Conservation (phyloP, 1,140 invertebrate species). For the Diorhabda sublineata region DNA sequence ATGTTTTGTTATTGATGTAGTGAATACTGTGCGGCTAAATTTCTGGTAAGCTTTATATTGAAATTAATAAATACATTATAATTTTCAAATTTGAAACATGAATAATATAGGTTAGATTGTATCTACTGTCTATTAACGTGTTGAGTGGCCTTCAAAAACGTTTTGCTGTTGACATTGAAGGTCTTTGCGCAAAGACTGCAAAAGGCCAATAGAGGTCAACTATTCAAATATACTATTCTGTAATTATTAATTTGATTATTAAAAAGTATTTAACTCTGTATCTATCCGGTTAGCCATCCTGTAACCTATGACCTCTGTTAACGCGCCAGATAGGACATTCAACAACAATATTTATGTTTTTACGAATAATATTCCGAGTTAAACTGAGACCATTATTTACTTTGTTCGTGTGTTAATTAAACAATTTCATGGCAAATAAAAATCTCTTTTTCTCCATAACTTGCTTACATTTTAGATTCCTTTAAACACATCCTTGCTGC, state of each 20-base stretch:
- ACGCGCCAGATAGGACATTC: slow-evolving; percentile 26
- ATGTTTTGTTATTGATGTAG: slow-evolving; percentile 42
- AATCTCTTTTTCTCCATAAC: background rate
- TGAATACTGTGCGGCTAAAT: slow-evolving; percentile 35
- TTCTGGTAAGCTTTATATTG: slow-evolving; percentile 37
- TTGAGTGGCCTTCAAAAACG: slow-evolving; percentile 45
- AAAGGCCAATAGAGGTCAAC: slow-evolving; percentile 46
- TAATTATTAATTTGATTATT: slow-evolving; percentile 14
- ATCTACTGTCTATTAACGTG: slow-evolving; percentile 36
- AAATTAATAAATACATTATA: slow-evolving; percentile 15
- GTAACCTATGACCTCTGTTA: slow-evolving; percentile 36
- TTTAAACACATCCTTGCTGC: slow-evolving; percentile 9
- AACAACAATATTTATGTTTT: slow-evolving; percentile 18
- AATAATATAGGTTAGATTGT: slow-evolving; percentile 10
- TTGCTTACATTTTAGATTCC: background rate
- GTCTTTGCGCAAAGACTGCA: slow-evolving; percentile 46
- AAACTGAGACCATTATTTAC: no score
- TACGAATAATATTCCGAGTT: background rate
- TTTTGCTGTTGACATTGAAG: slow-evolving; percentile 47
- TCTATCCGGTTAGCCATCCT: slow-evolving; percentile 19
- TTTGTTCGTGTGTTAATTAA: no score
- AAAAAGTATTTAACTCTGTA: slow-evolving; percentile 11
- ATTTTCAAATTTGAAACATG: background rate
- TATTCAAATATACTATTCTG: slow-evolving; percentile 37
- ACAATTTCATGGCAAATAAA: no score